A percentile compares a stretch with the other conserved stretches of the same genome.
Conservation (phyloP, 2,113 vertebrate species). For the Tachuris rubrigastra region DNA sequence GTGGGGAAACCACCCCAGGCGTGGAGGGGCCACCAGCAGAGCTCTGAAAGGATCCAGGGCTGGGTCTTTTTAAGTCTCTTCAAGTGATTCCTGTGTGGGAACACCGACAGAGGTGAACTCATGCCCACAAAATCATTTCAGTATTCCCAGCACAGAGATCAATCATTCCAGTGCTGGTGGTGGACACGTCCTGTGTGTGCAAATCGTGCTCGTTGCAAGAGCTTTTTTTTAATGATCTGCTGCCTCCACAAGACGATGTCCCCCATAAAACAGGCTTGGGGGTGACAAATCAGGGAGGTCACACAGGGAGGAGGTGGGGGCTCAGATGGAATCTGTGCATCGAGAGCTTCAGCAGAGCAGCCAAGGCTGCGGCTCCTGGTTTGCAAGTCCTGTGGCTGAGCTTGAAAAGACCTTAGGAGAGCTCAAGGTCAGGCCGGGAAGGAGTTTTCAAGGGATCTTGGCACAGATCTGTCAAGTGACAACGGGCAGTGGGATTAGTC, state of each 20-base stretch:
- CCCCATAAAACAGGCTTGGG: neutral
- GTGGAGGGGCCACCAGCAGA: neutral
- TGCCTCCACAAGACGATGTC: neutral
- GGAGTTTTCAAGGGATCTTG: neutral
- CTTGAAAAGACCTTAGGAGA: neutral
- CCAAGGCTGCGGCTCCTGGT: neutral
- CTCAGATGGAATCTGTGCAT: neutral
- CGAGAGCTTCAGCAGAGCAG: neutral
- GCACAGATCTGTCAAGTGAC: neutral
- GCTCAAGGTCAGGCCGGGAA: neutral
- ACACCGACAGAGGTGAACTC: neutral
- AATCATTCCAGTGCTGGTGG: neutral
- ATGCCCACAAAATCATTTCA: neutral
- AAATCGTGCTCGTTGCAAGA: neutral
- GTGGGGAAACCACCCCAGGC: neutral
- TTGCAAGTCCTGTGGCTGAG: neutral
- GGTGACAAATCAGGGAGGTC: neutral
- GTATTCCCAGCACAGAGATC: neutral
- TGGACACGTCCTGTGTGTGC: neutral
- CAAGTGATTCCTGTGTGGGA: neutral
- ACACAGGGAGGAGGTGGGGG: neutral
- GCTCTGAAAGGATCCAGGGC: neutral
- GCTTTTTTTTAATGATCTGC: neutral
- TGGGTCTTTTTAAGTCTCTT: neutral
- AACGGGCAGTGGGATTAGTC: neutral